Base-by-base conservation (phyloP, 1,140 invertebrate species). In the Drosophila pseudoobscura region DNA sequence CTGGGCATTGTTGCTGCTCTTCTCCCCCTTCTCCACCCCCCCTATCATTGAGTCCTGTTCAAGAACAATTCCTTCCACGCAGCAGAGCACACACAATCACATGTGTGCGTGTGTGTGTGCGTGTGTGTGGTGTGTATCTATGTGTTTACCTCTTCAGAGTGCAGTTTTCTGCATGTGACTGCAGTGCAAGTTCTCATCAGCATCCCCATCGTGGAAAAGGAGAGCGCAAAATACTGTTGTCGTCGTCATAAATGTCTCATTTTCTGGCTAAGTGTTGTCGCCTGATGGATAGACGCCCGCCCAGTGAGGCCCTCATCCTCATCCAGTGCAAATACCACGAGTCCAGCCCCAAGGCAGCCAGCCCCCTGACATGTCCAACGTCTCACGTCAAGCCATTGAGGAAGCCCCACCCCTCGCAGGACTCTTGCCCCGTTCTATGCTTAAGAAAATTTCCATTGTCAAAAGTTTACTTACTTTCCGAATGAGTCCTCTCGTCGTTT, bases 61-160 rank as follows among this genome's bases (percentile, higher is more conserved):
- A 60, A 71, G 65, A 71, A 71, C 68, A 60, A 71, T 71, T 71
- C 66, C 17, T 59, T 70, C 58, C 66, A 60, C 68, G 55, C 70
- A 49, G 17, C 17, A 49, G 20, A 9, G 46, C 17, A 13, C 46
- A 49, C 20, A 22, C 46, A 26, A 26, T 5, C 24, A n/a, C 13
- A 31, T 17, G 3, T 58, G 53, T 35, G 45, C 49, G 29, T 49
- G 44, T 17, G 62, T 55, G 50, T 20, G 35, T 56, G 50, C n/a
- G n/a, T 49, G 44, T n/a, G 62, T 55, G 43, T 39, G 31, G 2
- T 35, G 31, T 35, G 31, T 31, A 31, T 31, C 44, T 56, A 44
- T 49, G 44, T 15, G 62, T 39, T 56, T 64, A 35, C 44, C 62
- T 60, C 49, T 31, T 63, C 15, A 53, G 2, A 63, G 51, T 57